Evolutionary conservation across 2,797 vertebrate species (phyloP).

Genomic region (Cirrhinus molitorella): DNA sequence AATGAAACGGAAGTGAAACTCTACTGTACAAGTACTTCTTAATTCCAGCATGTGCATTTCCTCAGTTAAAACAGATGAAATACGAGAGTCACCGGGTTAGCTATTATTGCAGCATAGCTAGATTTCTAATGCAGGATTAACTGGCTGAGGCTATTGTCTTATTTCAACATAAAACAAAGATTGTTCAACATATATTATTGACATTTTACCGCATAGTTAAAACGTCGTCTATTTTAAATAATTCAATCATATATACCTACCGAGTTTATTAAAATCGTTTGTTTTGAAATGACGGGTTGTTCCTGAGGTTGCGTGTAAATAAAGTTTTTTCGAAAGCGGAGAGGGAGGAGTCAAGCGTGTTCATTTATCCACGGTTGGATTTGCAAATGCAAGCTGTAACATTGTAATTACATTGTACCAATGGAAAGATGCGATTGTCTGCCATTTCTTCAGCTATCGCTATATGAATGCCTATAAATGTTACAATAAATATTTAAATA

Average conservation of each 20-base stretch:
- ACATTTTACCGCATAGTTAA: neutral
- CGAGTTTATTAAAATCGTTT: constrained; percentile 15
- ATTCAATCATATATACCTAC: constrained; percentile 6
- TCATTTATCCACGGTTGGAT: neutral
- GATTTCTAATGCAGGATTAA: neutral
- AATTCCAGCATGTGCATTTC: neutral
- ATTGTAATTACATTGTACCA: neutral
- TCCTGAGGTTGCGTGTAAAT: constrained; percentile 13
- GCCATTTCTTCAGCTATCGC: neutral
- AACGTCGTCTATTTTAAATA: neutral
- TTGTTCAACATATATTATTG: neutral
- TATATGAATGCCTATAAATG: neutral
- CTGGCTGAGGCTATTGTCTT: neutral
- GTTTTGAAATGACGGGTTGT: constrained; percentile 41
- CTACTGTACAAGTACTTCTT: neutral
- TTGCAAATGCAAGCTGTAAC: neutral
- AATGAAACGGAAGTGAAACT: neutral
- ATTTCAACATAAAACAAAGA: too few relatives aligned
- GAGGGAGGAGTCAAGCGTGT: constrained; percentile 19
- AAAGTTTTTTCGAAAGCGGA: constrained; percentile 43
- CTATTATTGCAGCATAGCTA: neutral
- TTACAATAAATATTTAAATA: neutral
- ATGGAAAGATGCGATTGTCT: neutral
- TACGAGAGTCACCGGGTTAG: neutral
- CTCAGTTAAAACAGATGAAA: neutral